Conservation (phyloP, 2,888 invertebrate genomes). For the Philopedon plagiatum region DNA sequence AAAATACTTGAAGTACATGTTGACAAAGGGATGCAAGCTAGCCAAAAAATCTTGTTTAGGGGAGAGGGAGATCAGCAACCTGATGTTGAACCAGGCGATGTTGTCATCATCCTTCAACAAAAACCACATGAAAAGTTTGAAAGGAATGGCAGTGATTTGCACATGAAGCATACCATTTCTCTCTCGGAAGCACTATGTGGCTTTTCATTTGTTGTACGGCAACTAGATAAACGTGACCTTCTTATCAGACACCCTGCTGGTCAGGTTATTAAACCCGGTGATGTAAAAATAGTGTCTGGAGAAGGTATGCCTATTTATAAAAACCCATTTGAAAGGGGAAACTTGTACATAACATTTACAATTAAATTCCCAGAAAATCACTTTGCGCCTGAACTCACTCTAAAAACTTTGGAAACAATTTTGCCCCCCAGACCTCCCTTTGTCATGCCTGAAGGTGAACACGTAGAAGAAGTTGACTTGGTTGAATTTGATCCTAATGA, state of each 20-base stretch:
- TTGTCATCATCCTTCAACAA: constrained; percentile 88
- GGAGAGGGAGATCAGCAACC: constrained; percentile 94
- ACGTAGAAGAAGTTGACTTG: constrained; percentile 90
- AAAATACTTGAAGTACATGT: constrained; percentile 90
- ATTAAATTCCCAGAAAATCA: constrained; percentile 88
- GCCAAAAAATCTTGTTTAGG: constrained; percentile 87
- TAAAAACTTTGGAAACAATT: constrained; percentile 80
- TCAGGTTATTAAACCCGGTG: constrained; percentile 87
- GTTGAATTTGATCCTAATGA: constrained; percentile 80
- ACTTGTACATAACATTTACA: constrained; percentile 88
- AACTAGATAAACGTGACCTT: constrained; percentile 90
- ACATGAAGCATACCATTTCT: constrained; percentile 82
- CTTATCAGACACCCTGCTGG: constrained; percentile 85
- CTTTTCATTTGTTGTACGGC: constrained; percentile 86
- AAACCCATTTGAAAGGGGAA: constrained; percentile 89
- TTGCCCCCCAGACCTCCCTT: constrained; percentile 82
- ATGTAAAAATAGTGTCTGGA: constrained; percentile 81
- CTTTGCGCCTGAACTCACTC: constrained; percentile 79
- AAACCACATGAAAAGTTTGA: constrained; percentile 85
- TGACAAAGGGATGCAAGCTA: constrained; percentile 89
- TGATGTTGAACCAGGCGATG: constrained; percentile 89
- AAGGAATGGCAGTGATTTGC: constrained; percentile 82
- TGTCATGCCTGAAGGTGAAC: constrained; percentile 82
- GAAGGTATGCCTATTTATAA: constrained; percentile 94
- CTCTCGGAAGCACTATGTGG: constrained; percentile 94